Evolutionary conservation across 2,888 invertebrate species (phyloP).

Genomic region (Mystacides longicornis): DNA sequence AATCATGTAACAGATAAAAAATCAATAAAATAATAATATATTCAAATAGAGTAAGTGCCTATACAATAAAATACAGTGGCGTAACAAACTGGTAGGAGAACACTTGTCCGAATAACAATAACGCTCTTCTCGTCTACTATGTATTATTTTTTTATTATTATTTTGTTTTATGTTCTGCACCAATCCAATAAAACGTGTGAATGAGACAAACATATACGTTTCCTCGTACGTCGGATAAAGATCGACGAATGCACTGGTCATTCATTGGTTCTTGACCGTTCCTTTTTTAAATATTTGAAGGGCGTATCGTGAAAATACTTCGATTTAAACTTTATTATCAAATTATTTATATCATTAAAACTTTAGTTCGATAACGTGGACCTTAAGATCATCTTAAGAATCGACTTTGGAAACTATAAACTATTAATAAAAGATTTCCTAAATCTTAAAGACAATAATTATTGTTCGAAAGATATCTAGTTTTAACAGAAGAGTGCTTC

Average conservation of each 20-base stretch:
- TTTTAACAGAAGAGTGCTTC: no score
- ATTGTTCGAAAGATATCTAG: no score
- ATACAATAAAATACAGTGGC: background rate
- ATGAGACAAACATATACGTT: constrained; percentile 1
- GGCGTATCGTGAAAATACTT: constrained; percentile 14
- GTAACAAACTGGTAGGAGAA: background rate
- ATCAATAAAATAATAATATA: background rate
- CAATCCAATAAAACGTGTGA: background rate
- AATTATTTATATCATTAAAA: no score
- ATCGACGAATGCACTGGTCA: constrained; percentile 10
- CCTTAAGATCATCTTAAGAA: no score
- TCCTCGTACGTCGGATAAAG: constrained; percentile 8
- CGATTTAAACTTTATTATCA: no score
- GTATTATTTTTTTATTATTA: background rate
- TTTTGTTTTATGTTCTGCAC: constrained; percentile 4
- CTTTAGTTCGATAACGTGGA: no score
- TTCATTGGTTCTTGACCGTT: constrained; percentile 24
- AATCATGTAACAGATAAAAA: background rate
- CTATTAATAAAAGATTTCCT: no score
- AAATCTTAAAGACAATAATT: no score
- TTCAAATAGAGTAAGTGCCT: background rate
- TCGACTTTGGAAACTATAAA: no score
- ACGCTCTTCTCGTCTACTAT: background rate
- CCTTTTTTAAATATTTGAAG: constrained; percentile 20
- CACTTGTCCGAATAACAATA: background rate